Conservation (phyloP, 2,797 vertebrate genomes). For the Myiotriccus ornatus region DNA sequence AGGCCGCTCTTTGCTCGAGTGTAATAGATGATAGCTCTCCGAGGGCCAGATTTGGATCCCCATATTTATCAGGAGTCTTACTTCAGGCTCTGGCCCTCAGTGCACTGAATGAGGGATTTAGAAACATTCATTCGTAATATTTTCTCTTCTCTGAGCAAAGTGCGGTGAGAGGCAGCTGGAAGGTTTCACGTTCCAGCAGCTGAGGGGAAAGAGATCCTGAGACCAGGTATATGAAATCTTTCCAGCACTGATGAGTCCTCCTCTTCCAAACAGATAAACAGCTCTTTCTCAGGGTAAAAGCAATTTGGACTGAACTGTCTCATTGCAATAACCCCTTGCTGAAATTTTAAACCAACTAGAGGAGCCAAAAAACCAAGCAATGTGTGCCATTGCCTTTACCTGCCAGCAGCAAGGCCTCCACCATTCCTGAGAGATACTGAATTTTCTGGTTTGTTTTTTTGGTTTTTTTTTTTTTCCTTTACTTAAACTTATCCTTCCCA, state of each 20-base stretch:
- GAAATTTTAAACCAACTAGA: background rate
- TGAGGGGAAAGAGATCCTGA: background rate
- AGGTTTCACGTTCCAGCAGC: constrained; percentile 33
- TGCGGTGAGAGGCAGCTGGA: constrained; percentile 40
- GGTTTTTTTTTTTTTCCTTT: background rate
- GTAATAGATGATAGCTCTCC: constrained; percentile 51
- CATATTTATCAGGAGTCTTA: constrained; percentile 55
- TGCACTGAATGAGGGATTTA: constrained; percentile 31
- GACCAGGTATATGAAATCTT: background rate
- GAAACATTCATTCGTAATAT: background rate
- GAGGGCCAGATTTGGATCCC: constrained; percentile 44
- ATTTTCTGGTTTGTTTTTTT: background rate
- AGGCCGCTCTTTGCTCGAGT: background rate
- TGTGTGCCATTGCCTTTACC: background rate
- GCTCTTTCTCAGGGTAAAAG: background rate
- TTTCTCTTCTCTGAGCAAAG: constrained; percentile 37
- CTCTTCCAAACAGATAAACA: constrained; percentile 22
- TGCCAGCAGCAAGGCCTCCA: background rate
- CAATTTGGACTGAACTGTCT: background rate
- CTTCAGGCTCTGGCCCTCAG: constrained; percentile 49
- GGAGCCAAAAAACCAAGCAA: background rate
- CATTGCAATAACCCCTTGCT: background rate
- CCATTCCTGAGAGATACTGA: background rate
- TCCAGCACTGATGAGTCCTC: background rate
- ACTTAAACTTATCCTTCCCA: background rate